Base-by-base conservation (phyloP, 1,140 invertebrate species). In the Papilio helenus region DNA sequence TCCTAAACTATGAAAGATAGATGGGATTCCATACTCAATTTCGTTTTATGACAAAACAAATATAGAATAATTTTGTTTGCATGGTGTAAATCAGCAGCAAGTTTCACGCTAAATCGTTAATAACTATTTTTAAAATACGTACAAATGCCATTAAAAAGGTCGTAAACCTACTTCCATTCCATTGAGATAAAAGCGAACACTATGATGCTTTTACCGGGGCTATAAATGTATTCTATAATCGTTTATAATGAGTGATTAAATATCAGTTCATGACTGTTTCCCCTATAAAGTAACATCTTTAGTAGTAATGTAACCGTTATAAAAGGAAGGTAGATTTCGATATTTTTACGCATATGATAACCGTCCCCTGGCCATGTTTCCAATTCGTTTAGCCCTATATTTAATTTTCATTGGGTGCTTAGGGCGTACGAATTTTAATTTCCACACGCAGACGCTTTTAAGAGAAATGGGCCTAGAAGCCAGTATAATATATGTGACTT, bases 401-500 rank as follows among this genome's bases (percentile, higher is more conserved):
- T 34, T 0, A 3, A 34, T 34, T 34, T 34, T 34, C 34, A 34
- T 4, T 34, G 34, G 34, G 4, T 34, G 34, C 34, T 34, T 29
- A n/a, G 29, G 29, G 29, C 29, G 29, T 29, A 29, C 29, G 29
- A 29, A 29, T 29, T 29, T 29, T 2, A 29, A 29, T 29, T 29
- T 29, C 29, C 29, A 29, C 3, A n/a, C n/a, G n/a, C n/a, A n/a
- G 29, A 29, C 29, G 34, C 4, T 51, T 51, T 18, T 51, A 51
- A n/a, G 44, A n/a, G 34, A 34, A 34, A 34, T 34, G 16, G 51
- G 7, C 18, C 2, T n/a, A 5, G 51, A 61, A 20, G 58, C 8
- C 23, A 65, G 1, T 1, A 29, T 29, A 16, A 29, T 29, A 5
- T 29, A 34, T 14, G 79, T 46, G 12, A 81, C 87, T 91, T 84